Conservation (phyloP, 2,113 vertebrate genomes). For the Vimba vimba region DNA sequence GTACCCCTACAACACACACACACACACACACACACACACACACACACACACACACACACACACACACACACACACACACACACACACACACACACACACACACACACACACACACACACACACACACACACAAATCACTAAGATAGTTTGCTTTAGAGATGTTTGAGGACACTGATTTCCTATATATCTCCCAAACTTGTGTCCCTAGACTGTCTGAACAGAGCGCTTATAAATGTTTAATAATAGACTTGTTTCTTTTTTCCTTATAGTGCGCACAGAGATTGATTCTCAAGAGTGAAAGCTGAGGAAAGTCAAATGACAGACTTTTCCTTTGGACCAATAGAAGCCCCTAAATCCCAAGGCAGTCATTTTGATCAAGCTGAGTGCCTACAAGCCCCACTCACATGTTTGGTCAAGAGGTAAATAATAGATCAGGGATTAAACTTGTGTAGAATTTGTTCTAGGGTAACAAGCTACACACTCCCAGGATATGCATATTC, state of each 20-base stretch:
- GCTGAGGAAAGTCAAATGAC: constrained; percentile 50
- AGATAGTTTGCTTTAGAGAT: constrained; percentile 35
- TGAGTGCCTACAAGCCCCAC: constrained; percentile 77
- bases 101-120: too few species aligned
- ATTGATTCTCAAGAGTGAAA: constrained; percentile 70
- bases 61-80: too few species aligned
- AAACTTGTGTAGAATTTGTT: constrained; percentile 79
- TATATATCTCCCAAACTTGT: constrained; percentile 48
- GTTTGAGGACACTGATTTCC: constrained; percentile 65
- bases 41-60: too few species aligned
- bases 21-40: constrained; percentile 12
- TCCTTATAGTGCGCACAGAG: constrained; percentile 69
- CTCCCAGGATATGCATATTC: constrained; percentile 80
- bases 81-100: too few species aligned
- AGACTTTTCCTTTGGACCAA: constrained; percentile 56
- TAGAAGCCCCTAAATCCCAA: constrained; percentile 69
- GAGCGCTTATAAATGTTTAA: constrained; percentile 72
- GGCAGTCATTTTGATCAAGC: constrained; percentile 76
- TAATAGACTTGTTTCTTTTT: constrained; percentile 66
- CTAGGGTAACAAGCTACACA: constrained; percentile 77
- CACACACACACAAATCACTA: neutral
- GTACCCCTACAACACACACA: neutral
- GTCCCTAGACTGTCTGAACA: constrained; percentile 66
- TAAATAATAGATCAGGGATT: constrained; percentile 86
- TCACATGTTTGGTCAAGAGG: constrained; percentile 82